These are phyloP conservation scores for Nomada ferruginata DNA, from an alignment of 2,888 invertebrate genomes.

Conservation along the genomic window DNA sequence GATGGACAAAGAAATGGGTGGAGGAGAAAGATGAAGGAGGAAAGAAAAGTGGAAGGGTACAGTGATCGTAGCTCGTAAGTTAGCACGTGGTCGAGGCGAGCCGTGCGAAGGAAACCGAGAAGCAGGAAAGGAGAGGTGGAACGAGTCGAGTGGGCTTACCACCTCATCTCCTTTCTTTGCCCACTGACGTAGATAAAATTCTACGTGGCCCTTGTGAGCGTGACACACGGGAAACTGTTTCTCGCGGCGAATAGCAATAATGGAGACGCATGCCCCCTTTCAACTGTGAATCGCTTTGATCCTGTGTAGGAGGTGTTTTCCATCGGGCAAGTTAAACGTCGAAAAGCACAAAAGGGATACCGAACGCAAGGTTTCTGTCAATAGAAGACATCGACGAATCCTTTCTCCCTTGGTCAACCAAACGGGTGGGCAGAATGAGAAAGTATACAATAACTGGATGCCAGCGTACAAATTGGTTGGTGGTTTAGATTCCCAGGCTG, in stretches of 20 bases:
- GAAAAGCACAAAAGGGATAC: constrained; percentile 21
- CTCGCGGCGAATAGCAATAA: constrained; percentile 58
- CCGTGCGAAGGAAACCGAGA: constrained; percentile 75
- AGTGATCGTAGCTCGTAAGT: constrained; percentile 81
- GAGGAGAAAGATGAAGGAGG: constrained; percentile 53
- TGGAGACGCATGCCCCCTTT: constrained; percentile 38
- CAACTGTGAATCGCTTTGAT: background rate
- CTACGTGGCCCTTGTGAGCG: constrained; percentile 63
- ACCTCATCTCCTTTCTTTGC: constrained; percentile 71
- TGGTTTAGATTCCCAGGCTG: background rate
- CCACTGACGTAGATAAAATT: constrained; percentile 73
- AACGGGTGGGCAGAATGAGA: background rate
- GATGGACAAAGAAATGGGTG: constrained; percentile 13
- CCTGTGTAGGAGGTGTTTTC: background rate
- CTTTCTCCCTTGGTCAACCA: background rate
- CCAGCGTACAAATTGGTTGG: constrained; percentile 40
- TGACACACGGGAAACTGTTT: constrained; percentile 51
- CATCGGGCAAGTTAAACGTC: background rate
- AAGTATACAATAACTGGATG: constrained; percentile 13
- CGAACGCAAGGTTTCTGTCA: background rate
- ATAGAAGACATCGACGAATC: background rate
- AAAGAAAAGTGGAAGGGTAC: constrained; percentile 73
- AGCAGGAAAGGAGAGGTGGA: constrained; percentile 71
- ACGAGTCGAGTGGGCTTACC: constrained; percentile 74
- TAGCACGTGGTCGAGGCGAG: constrained; percentile 81